phyloP scores from a whole-genome alignment of 2,888 invertebrate genomes.

The Stenichneumon culpator region DNA sequence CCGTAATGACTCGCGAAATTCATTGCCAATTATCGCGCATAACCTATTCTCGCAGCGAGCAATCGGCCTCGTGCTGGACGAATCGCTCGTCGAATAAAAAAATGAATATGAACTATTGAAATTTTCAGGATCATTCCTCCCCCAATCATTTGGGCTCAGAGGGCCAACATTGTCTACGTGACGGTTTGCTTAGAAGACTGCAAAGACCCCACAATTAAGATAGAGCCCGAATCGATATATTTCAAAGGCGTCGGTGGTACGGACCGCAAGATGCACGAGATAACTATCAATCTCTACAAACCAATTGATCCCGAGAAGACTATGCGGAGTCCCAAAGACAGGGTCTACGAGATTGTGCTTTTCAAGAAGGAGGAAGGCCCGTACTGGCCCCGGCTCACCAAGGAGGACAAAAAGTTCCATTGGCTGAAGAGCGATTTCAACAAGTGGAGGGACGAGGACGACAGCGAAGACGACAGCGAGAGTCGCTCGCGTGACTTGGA shows the following conservation, averaged over 20 bases:
- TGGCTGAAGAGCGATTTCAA: slow-evolving; percentile 99
- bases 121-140: slow-evolving; percentile 90
- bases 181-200: slow-evolving; percentile 97
- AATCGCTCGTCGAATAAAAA: neutral
- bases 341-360: slow-evolving; percentile 92
- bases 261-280: slow-evolving; percentile 94
- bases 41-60: slow-evolving; percentile 19
- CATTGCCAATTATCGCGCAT: slow-evolving; percentile 1
- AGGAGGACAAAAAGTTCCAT: slow-evolving; percentile 95
- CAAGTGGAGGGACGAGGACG: slow-evolving; percentile 99
- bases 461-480: slow-evolving; percentile 92
- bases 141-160: slow-evolving; percentile 97
- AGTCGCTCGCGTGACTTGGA: slow-evolving; percentile 76
- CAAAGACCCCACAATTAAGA: slow-evolving; percentile 93
- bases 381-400: slow-evolving; percentile 95
- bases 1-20: slow-evolving; percentile 68
- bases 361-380: slow-evolving; percentile 90
- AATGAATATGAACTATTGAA: neutral
- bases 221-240: slow-evolving; percentile 88
- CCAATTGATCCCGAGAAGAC: slow-evolving; percentile 94
- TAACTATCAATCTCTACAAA: slow-evolving; percentile 94
- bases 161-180: slow-evolving; percentile 92
- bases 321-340: slow-evolving; percentile 90
- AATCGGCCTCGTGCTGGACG: slow-evolving; percentile 20
- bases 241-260: slow-evolving; percentile 95